Evolutionary conservation across 2,113 vertebrate species (phyloP).

Genomic region (Excalfactoria chinensis): DNA sequence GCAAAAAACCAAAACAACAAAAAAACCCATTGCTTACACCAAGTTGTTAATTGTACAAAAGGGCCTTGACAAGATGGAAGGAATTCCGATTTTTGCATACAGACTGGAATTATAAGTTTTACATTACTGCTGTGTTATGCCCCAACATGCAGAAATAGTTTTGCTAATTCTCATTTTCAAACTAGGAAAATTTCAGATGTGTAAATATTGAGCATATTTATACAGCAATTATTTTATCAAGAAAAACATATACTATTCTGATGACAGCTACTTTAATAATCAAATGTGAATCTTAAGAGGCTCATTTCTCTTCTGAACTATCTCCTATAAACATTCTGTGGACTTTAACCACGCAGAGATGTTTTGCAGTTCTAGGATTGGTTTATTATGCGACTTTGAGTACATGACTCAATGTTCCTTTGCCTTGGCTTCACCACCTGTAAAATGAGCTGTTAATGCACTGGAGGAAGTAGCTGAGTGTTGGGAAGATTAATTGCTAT

Average conservation of each 20-base stretch:
- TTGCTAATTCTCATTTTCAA: background rate
- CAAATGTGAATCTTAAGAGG: background rate
- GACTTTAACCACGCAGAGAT: background rate
- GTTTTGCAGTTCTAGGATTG: background rate
- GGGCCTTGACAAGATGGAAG: background rate
- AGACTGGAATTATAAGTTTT: background rate
- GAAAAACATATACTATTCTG: background rate
- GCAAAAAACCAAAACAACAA: background rate
- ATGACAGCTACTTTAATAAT: slow-evolving; percentile 11
- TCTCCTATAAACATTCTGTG: background rate
- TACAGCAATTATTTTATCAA: background rate
- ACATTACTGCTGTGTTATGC: background rate
- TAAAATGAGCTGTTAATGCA: slow-evolving; percentile 26
- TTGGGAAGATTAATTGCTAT: slow-evolving; percentile 2
- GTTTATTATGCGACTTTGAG: slow-evolving; percentile 4
- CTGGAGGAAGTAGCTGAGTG: background rate
- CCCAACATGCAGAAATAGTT: background rate
- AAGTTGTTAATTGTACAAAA: background rate
- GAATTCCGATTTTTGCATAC: background rate
- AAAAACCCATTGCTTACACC: background rate
- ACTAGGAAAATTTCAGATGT: background rate
- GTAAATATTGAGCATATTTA: background rate
- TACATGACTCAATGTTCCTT: background rate
- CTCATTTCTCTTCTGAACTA: background rate
- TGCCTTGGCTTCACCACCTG: slow-evolving; percentile 1